A percentile compares a stretch with the other conserved stretches of the same genome.
These are phyloP conservation scores for Scaptodrosophila lebanonensis DNA, from an alignment of 1,140 invertebrate species.

Conservation along the genomic window DNA sequence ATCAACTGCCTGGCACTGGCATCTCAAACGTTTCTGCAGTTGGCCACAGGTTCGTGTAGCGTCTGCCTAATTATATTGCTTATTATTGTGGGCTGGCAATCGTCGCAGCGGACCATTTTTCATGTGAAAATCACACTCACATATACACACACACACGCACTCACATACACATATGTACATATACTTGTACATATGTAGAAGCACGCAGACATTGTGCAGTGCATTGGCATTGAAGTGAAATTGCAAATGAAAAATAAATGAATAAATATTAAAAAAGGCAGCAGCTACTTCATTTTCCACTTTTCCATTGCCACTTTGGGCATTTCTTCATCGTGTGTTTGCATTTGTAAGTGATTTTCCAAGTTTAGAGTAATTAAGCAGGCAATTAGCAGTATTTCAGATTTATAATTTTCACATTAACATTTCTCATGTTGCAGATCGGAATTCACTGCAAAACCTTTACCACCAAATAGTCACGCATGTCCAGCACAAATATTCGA, in stretches of 20 bases:
- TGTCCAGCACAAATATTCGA: no score
- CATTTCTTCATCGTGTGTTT: conserved; percentile 7
- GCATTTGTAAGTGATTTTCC: conserved; percentile 15
- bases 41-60: conserved; percentile 1
- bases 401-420: conserved; percentile 43
- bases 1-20: no score
- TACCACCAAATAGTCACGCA: no score
- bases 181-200: neutral
- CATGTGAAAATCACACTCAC: conserved; percentile 25
- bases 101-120: conserved; percentile 19
- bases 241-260: conserved; percentile 29
- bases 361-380: conserved; percentile 37
- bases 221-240: conserved; percentile 42
- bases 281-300: conserved; percentile 38
- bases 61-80: conserved; percentile 33
- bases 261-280: no score
- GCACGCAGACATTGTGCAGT: conserved; percentile 35
- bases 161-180: neutral
- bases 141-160: conserved; percentile 13
- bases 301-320: conserved; percentile 29
- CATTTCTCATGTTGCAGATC: conserved; percentile 40
- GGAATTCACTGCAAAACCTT: conserved; percentile 38
- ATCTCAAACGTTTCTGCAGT: neutral
- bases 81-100: no score
- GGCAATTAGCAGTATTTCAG: conserved; percentile 47